Evolutionary conservation across 2,888 invertebrate genomes (phyloP).

Genomic region (Brenthis daphne): DNA sequence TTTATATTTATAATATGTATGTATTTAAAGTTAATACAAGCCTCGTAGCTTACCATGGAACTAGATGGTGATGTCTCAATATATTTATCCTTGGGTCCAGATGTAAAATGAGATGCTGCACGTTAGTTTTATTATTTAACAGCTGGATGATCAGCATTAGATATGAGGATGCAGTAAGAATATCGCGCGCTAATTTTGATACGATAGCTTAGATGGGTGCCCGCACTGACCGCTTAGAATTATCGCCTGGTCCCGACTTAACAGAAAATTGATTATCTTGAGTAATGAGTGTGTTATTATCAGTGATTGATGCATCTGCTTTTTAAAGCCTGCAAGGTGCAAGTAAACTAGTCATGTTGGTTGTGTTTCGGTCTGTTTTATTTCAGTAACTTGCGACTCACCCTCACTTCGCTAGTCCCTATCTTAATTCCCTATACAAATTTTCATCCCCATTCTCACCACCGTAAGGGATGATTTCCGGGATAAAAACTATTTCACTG

Average conservation of each 20-base stretch:
- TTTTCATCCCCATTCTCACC: too few species aligned
- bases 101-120: too few species aligned
- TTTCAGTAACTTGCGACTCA: too few species aligned
- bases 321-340: constrained; percentile 14
- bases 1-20: too few species aligned
- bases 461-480: too few species aligned
- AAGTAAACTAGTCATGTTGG: not conserved
- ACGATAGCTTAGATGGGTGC: constrained; percentile 18
- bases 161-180: constrained; percentile 9
- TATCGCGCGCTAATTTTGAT: constrained; percentile 25
- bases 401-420: too few species aligned
- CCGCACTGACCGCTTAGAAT: constrained; percentile 9
- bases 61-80: too few species aligned
- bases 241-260: constrained; percentile 24
- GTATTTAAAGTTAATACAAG: too few species aligned
- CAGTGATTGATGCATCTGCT: constrained; percentile 26
- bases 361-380: not conserved
- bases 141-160: constrained; percentile 20
- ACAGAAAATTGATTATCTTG: constrained; percentile 28
- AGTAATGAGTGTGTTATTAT: constrained; percentile 30
- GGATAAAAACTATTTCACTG: too few species aligned
- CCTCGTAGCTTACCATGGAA: too few species aligned
- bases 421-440: too few species aligned
- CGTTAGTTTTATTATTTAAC: not conserved
- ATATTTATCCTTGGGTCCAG: too few species aligned